Base-by-base conservation (phyloP, 2,888 invertebrate genomes). In the Polyploca ridens region DNA sequence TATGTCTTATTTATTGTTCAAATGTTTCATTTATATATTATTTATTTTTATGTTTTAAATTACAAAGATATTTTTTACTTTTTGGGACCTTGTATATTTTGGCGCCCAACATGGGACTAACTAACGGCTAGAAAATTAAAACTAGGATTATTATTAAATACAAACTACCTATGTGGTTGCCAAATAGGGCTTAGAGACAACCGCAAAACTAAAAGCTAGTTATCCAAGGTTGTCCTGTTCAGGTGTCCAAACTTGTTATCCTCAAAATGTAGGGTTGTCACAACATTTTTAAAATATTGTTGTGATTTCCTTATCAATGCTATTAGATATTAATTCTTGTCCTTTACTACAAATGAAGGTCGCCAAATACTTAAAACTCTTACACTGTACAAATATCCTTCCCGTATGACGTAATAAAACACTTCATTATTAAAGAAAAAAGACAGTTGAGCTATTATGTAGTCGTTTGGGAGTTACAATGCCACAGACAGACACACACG, bases 231-330 rank as follows among this genome's bases (percentile, higher is more conserved):
- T 11, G 13, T 27, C 27, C 27, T 61, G 16, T 16, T 19, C 41
- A 60, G 60, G 60, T 60, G 60, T 19, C 60, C 16, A 38, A 60
- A 60, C 41, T 60, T 60, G 60, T 41, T 60, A 61, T 19, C 61
- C 3, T 19, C 54, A 19, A 61, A 41, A 38, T 11, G 19, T n/a
- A 41, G 41, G 61, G 41, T 16, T 61, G 16, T 27, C 5, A 41
- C 60, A n/a, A 13, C 5, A 41, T 38, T 41, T n/a, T n/a, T n/a
- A n/a, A n/a, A n/a, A n/a, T n/a, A n/a, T n/a, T n/a, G n/a, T n/a
- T n/a, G n/a, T n/a, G n/a, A n/a, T n/a, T n/a, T n/a, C n/a, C n/a
- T n/a, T n/a, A n/a, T n/a, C n/a, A n/a, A n/a, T n/a, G n/a, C n/a
- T n/a, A n/a, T n/a, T n/a, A n/a, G n/a, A n/a, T n/a, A n/a, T n/a